Conservation (phyloP, 2,888 invertebrate species). For the Drosophila tripunctata region DNA sequence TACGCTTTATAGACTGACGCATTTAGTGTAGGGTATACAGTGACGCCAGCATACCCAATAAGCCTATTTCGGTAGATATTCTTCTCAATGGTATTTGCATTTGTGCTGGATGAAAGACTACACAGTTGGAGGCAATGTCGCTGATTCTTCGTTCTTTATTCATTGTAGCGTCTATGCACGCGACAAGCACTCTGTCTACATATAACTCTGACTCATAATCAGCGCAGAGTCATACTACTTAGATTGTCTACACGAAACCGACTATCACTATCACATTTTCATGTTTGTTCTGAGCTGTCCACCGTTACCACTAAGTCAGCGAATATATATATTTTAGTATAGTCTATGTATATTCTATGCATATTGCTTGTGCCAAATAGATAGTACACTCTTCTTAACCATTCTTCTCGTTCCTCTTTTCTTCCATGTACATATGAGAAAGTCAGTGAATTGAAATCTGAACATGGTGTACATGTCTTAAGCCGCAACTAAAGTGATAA, state of each 20-base stretch:
- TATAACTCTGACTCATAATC: slow-evolving; percentile 32
- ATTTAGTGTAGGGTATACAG: slow-evolving; percentile 33
- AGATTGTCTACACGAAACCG: slow-evolving; percentile 71
- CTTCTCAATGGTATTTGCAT: slow-evolving; percentile 21
- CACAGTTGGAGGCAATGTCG: slow-evolving; percentile 52
- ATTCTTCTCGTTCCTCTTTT: neutral
- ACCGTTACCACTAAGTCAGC: slow-evolving; percentile 52
- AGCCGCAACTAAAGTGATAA: slow-evolving; percentile 68
- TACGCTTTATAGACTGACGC: neutral
- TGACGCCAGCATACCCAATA: neutral
- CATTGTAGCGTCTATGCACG: slow-evolving; percentile 63
- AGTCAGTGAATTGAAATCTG: slow-evolving; percentile 55
- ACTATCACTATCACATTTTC: slow-evolving; percentile 63
- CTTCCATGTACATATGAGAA: no score
- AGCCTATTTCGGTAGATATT: slow-evolving; percentile 1
- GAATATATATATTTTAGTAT: slow-evolving; percentile 28
- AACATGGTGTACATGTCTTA: slow-evolving; percentile 49
- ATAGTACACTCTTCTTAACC: slow-evolving; percentile 14
- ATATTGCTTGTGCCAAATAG: slow-evolving; percentile 40
- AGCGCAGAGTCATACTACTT: slow-evolving; percentile 15
- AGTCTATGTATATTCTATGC: slow-evolving; percentile 43
- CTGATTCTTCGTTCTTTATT: slow-evolving; percentile 58
- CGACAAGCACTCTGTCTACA: slow-evolving; percentile 47
- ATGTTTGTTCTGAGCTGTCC: slow-evolving; percentile 52
- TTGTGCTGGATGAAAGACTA: slow-evolving; percentile 43